phyloP scores from a whole-genome alignment of 2,888 invertebrate species.

The Pammene aurita region DNA sequence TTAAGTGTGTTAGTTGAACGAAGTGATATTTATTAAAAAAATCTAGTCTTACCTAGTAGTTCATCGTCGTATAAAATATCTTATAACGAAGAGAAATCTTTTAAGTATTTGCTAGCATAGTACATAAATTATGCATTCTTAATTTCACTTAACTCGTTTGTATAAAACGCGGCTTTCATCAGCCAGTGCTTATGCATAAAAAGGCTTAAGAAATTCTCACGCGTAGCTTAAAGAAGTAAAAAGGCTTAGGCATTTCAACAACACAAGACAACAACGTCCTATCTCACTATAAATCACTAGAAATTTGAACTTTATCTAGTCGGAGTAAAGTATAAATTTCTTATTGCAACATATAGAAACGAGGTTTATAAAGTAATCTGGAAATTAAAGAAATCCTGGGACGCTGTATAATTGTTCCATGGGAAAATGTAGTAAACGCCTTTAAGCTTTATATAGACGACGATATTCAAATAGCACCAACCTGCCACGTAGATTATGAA shows the following conservation, averaged over 20 bases:
- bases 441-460: background rate
- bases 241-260: constrained; percentile 31
- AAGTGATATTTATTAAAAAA: no score
- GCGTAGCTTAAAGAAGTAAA: constrained; percentile 31
- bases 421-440: background rate
- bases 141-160: background rate
- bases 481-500: background rate
- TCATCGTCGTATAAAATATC: no score
- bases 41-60: no score
- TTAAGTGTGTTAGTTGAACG: no score
- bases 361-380: background rate
- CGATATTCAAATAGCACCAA: background rate
- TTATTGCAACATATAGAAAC: background rate
- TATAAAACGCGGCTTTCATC: constrained; percentile 20
- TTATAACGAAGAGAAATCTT: no score
- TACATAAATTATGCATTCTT: background rate
- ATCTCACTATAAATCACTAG: background rate
- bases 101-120: background rate
- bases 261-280: background rate
- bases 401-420: background rate
- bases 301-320: background rate
- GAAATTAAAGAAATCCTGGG: constrained; percentile 31
- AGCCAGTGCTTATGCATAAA: constrained; percentile 11
- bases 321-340: background rate
- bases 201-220: constrained; percentile 24